phyloP scores from a whole-genome alignment of 1,140 invertebrate species.

The Drosophila littoralis region DNA sequence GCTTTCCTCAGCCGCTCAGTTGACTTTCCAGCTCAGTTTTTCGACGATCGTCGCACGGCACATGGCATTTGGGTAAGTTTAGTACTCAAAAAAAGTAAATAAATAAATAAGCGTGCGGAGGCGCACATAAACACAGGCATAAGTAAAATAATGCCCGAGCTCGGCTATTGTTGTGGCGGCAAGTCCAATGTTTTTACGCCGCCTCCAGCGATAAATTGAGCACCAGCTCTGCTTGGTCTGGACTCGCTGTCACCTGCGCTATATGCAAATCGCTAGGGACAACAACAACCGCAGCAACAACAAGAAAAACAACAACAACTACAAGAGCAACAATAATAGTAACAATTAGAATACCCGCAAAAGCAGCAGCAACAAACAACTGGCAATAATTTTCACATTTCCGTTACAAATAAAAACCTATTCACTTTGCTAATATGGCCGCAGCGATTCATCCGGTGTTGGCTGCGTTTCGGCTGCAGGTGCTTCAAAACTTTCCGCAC shows the following conservation, averaged over 20 bases:
- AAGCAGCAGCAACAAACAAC: conserved; percentile 49
- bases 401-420: conserved; percentile 81
- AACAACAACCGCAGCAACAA: conserved; percentile 10
- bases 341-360: background rate
- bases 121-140: background rate
- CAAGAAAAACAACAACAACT: conserved; percentile 8
- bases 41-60: too few relatives aligned
- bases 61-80: too few relatives aligned
- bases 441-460: conserved; percentile 72
- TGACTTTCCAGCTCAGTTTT: too few relatives aligned
- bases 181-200: background rate
- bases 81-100: too few relatives aligned
- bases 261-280: conserved; percentile 63
- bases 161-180: background rate
- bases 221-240: too few relatives aligned
- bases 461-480: conserved; percentile 61
- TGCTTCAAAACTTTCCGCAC: conserved; percentile 69
- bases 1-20: too few relatives aligned
- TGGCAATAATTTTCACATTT: conserved; percentile 79
- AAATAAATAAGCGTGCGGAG: too few relatives aligned
- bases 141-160: background rate
- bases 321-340: conserved; percentile 14
- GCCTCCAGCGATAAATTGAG: background rate
- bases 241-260: background rate
- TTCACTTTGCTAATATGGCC: conserved; percentile 81